phyloP scores from a whole-genome alignment of 2,113 vertebrate genomes.

The Lepidothrix coronata region DNA sequence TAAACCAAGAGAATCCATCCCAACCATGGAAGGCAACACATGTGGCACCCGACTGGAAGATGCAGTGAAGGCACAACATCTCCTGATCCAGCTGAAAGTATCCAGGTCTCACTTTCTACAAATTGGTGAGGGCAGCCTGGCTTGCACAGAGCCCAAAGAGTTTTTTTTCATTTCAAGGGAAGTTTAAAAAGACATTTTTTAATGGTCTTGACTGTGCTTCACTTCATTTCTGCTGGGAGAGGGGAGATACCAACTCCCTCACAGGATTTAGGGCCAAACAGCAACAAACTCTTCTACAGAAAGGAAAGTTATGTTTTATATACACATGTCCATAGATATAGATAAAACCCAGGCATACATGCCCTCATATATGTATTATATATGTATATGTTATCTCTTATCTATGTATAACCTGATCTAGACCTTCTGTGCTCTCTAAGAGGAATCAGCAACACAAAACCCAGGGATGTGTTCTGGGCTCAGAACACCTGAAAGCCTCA shows the following conservation, averaged over 20 bases:
- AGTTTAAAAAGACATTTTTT: neutral
- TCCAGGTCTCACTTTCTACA: neutral
- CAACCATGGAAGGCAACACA: fast-evolving
- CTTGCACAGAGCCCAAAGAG: neutral
- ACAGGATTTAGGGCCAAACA: neutral
- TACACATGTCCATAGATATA: neutral
- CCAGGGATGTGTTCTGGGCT: neutral
- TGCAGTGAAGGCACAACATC: neutral
- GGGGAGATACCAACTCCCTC: neutral
- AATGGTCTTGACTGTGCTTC: neutral
- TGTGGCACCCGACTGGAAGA: neutral
- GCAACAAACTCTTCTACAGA: neutral
- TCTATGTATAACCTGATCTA: neutral
- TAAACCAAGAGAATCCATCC: neutral
- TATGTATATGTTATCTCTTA: neutral
- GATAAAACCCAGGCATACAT: neutral
- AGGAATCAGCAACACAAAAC: neutral
- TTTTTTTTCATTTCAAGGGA: neutral
- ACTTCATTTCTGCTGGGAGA: neutral
- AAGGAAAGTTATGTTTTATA: neutral
- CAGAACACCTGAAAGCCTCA: neutral
- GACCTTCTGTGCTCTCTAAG: neutral
- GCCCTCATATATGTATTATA: too few relatives aligned
- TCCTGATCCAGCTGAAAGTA: neutral
- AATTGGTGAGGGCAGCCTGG: neutral